Percentiles rank a stretch among this genome's conserved stretches.
Evolutionary conservation across 2,888 invertebrate species (phyloP).

Genomic region (Andrena camellia): DNA sequence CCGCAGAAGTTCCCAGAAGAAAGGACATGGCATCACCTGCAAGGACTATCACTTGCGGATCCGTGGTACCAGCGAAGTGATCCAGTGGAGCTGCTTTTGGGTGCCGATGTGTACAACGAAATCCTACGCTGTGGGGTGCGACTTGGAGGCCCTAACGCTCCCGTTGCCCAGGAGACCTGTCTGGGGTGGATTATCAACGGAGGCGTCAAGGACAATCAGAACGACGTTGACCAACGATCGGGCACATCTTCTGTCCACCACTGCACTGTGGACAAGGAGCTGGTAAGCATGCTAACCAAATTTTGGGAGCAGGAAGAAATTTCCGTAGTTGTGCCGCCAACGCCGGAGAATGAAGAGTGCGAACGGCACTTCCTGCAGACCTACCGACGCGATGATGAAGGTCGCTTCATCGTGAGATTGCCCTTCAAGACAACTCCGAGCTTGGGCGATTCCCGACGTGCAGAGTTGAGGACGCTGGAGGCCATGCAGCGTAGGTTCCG

Average conservation of each 20-base stretch:
- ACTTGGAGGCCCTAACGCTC: not conserved
- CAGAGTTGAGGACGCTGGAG: not conserved
- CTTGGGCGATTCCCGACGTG: not conserved
- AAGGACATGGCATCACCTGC: not conserved
- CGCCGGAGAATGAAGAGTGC: not conserved
- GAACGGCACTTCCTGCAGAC: not conserved
- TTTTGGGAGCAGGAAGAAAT: constrained; percentile 20
- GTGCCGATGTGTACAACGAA: not conserved
- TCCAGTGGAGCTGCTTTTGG: not conserved
- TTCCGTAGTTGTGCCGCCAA: too few relatives aligned
- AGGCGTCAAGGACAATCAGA: too few relatives aligned
- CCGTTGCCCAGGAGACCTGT: not conserved
- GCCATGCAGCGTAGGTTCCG: not conserved
- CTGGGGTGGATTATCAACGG: constrained; percentile 8
- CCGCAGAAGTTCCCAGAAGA: not conserved
- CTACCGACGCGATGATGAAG: not conserved
- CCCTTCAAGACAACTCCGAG: not conserved
- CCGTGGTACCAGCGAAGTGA: not conserved
- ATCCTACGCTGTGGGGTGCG: not conserved
- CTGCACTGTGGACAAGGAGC: not conserved
- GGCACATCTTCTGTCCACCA: not conserved
- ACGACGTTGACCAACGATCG: accelerated
- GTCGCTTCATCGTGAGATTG: not conserved
- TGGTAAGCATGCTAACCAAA: not conserved
- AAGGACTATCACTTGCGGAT: too few relatives aligned